Conservation (phyloP, 2,888 invertebrate species). For the Orthosia gothica region DNA sequence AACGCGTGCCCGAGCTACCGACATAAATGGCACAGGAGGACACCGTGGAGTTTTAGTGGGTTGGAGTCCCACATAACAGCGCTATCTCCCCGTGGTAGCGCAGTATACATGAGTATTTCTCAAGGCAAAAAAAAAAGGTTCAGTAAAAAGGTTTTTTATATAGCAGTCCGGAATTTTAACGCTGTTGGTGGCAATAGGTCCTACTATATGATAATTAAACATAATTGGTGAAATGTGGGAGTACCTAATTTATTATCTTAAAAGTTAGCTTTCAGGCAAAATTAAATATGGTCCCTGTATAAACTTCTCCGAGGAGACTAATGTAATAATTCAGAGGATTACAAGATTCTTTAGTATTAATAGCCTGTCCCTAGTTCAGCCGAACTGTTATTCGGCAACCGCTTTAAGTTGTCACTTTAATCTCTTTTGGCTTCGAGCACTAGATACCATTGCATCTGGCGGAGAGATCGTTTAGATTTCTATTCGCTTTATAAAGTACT, state of each 20-base stretch:
- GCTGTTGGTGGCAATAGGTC: too few relatives aligned
- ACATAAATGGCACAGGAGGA: too few relatives aligned
- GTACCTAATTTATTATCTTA: not conserved
- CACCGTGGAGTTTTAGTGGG: too few relatives aligned
- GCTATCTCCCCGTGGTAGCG: too few relatives aligned
- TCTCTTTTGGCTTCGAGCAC: constrained; percentile 44
- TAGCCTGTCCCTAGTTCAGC: constrained; percentile 45
- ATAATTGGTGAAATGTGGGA: too few relatives aligned
- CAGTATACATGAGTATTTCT: too few relatives aligned
- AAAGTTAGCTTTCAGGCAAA: constrained; percentile 1
- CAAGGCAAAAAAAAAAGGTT: too few relatives aligned
- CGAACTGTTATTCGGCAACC: constrained; percentile 44
- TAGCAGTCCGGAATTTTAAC: too few relatives aligned
- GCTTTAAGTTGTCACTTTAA: constrained; percentile 58
- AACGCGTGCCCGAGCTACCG: too few relatives aligned
- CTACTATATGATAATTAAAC: too few relatives aligned
- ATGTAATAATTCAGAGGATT: constrained; percentile 54
- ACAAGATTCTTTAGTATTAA: constrained; percentile 59
- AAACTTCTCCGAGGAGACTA: constrained; percentile 22
- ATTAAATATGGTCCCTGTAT: constrained; percentile 14
- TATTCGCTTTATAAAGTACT: not conserved
- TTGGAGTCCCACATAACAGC: too few relatives aligned
- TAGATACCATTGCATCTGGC: constrained; percentile 20
- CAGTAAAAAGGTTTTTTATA: too few relatives aligned
- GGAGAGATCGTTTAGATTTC: constrained; percentile 30